Base-by-base conservation (phyloP, 2,797 vertebrate genomes). In the Tamandua tetradactyla region DNA sequence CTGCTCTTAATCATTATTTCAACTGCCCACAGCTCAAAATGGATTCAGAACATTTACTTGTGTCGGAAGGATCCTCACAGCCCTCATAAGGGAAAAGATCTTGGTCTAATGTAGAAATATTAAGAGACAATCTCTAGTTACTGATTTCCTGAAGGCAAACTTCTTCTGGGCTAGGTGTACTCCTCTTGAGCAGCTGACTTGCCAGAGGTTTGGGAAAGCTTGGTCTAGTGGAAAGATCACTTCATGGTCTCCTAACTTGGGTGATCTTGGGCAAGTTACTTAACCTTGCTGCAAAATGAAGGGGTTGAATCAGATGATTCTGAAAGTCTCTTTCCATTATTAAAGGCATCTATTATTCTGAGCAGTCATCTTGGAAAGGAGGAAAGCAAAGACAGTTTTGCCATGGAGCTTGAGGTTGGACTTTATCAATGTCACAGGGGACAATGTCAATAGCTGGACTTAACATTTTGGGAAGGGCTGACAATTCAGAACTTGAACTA, bases 291-390 rank as follows among this genome's bases (percentile, higher is more conserved):
- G 85, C 23, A 89, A 93, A 91, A 89, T 57, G 44, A 59, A 22
- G 52, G 52, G n/a, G 52, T 30, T 40, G 76, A 76, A 17, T 49
- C 35, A 92, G 71, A 87, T 79, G 72, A 83, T 76, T 81, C 32
- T 42, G 1, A 90, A 92, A 52, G 13, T 57, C 47, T 80, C 44
- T 66, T 91, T 92, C 78, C 42, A 91, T 72, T 87, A 81, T 74
- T 91, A 94, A 75, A 87, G 55, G 85, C 85, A 49, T 88, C 85
- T 93, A 81, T 82, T 79, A 83, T 78, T 94, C 87, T 83, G 69
- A 71, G 76, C 49, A 93, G 94, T 94, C 83, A 66, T 83, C 25
- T 90, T 89, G 75, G 82, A 94, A 83, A 93, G 52, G 85, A 97
- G 57, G 74, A 83, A 59, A 85, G 37, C 27, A 81, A 93, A 94